Evolutionary conservation across 2,888 invertebrate species (phyloP).

Genomic region (Erannis defoliaria): DNA sequence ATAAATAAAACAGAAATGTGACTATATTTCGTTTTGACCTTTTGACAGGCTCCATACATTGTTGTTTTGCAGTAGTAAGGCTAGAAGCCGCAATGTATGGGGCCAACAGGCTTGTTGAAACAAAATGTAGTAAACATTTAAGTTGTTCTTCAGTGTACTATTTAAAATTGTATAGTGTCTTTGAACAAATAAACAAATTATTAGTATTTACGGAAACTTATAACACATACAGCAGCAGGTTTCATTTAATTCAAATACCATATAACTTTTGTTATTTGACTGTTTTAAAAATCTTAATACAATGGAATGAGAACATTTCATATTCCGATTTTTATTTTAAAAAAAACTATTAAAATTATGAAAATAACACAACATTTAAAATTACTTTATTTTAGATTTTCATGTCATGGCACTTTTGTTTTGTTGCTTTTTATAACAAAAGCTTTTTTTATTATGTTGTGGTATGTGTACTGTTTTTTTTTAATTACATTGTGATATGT

Average conservation of each 20-base stretch:
- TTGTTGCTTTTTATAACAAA: background rate
- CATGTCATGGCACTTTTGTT: conserved; percentile 55
- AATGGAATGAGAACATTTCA: conserved; percentile 59
- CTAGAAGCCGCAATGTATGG: too few relatives aligned
- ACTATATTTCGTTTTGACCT: too few relatives aligned
- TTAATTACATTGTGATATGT: background rate
- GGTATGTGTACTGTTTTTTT: conserved; percentile 6
- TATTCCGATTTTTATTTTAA: conserved; percentile 40
- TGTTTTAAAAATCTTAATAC: conserved; percentile 47
- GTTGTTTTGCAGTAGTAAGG: too few relatives aligned
- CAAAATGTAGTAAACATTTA: too few relatives aligned
- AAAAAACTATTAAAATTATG: conserved; percentile 16
- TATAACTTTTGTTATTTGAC: background rate
- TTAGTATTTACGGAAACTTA: too few relatives aligned
- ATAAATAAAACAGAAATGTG: too few relatives aligned
- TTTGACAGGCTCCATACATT: too few relatives aligned
- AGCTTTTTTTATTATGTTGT: background rate
- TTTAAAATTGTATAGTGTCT: too few relatives aligned
- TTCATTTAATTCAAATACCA: background rate
- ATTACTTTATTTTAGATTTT: conserved; percentile 2
- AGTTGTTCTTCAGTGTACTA: too few relatives aligned
- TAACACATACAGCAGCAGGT: too few relatives aligned
- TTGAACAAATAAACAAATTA: too few relatives aligned
- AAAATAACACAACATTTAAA: conserved; percentile 18
- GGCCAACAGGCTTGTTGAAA: too few relatives aligned